Evolutionary conservation across 1,140 invertebrate species (phyloP), one percentile per base, ranked within the genome.

Genomic region (Scaptodrosophila lebanonensis): DNA sequence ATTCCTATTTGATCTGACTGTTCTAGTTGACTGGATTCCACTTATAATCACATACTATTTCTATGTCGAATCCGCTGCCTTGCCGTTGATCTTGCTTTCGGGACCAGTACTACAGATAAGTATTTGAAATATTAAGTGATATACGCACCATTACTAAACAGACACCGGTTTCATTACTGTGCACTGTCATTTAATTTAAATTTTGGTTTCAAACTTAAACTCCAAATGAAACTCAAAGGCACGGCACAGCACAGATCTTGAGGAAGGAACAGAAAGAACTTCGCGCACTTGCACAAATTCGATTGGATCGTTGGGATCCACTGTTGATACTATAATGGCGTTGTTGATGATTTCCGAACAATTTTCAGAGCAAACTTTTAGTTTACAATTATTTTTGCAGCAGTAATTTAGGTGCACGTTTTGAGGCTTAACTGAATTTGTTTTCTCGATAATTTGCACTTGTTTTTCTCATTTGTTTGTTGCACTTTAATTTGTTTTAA

Each of bases 71-170:
- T n/a, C n/a, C n/a, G n/a, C n/a, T n/a, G n/a, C n/a, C n/a, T n/a
- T n/a, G n/a, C n/a, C n/a, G n/a, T n/a, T n/a, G n/a, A n/a, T 42
- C 27, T 35, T 11, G 6, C 11, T 29, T 27, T 29, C 5, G 9
- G 11, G 1, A 13, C 32, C 32, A 15, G 36, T 47, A 33, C 29
- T 5, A 25, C 17, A n/a, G n/a, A n/a, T 32, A 18, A 33, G n/a
- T 17, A 27, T 43, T 7, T 9, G 35, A n/a, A 15, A 32, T 18
- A 16, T n/a, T 29, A 16, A 9, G 6, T 27, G 13, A 17, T 44
- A 66, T 85, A 85, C 83, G 65, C 83, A 85, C 83, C 83, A 85
- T 85, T 83, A 85, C 83, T 85, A 85, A 85, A 85, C 83, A 85
- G 72, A 85, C 82, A 85, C 83, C 83, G 79, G 63, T 85, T 70